Conservation (phyloP, 2,113 vertebrate species). For the Galeopterus variegatus region DNA sequence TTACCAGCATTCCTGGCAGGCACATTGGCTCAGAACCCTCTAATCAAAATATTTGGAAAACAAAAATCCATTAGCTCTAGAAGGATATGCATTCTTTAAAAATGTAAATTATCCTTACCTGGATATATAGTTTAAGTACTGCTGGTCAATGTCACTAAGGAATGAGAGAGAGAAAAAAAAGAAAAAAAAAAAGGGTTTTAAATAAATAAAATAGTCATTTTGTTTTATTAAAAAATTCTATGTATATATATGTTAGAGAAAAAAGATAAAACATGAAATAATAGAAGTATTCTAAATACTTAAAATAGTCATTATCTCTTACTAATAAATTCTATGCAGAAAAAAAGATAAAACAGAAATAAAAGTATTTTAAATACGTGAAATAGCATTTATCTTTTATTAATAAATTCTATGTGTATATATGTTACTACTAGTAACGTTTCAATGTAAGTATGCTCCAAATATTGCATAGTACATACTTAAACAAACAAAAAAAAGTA, state of each 20-base stretch:
- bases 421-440: neutral
- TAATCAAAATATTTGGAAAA: constrained; percentile 55
- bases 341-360: constrained; percentile 42
- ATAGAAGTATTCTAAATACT: constrained; percentile 50
- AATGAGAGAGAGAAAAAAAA: constrained; percentile 60
- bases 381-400: neutral
- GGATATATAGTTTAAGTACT: constrained; percentile 97
- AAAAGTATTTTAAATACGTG: constrained; percentile 54
- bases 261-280: neutral
- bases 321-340: constrained; percentile 1
- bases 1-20: neutral
- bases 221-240: constrained; percentile 19
- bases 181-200: constrained; percentile 49
- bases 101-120: constrained; percentile 90
- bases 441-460: neutral
- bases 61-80: constrained; percentile 42
- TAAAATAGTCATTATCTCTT: constrained; percentile 1
- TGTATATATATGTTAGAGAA: neutral
- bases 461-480: neutral
- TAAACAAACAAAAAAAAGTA: constrained; percentile 27
- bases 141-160: constrained; percentile 95
- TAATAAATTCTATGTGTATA: neutral
- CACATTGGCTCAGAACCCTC: neutral
- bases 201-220: constrained; percentile 14
- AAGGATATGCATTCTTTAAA: constrained; percentile 41